Evolutionary conservation across 2,113 vertebrate species (phyloP).

Genomic region (Cyprinodon tularosa): DNA sequence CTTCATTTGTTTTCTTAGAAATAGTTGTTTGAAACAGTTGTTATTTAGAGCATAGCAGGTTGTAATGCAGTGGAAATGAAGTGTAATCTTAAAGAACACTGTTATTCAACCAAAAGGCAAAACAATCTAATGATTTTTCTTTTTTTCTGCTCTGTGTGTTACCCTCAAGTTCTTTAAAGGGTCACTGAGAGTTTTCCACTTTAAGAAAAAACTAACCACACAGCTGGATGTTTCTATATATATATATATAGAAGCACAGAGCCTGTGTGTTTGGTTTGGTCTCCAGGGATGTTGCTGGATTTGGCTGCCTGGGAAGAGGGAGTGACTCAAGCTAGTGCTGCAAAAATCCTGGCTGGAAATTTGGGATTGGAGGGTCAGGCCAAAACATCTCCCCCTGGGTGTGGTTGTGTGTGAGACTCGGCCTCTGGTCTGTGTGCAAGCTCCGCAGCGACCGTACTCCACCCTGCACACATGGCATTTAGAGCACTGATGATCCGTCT

Average conservation of each 20-base stretch:
- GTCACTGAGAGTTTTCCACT: constrained; percentile 42
- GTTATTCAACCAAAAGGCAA: constrained; percentile 25
- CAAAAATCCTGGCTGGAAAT: constrained; percentile 56
- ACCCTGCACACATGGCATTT: constrained; percentile 61
- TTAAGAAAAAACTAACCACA: constrained; percentile 24
- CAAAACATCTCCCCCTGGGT: constrained; percentile 64
- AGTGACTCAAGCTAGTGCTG: constrained; percentile 35
- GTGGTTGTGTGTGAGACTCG: constrained; percentile 66
- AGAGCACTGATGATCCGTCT: constrained; percentile 6
- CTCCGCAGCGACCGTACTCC: constrained; percentile 37
- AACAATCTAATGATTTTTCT: constrained; percentile 25
- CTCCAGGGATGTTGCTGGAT: constrained; percentile 37
- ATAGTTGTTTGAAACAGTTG: constrained; percentile 17
- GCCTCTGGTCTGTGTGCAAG: constrained; percentile 41
- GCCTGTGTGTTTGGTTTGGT: constrained; percentile 21
- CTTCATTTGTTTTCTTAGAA: constrained; percentile 4
- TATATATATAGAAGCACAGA: constrained; percentile 12
- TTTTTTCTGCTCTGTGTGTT: constrained; percentile 12
- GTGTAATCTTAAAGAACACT: background rate
- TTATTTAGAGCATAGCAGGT: background rate
- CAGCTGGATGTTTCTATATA: constrained; percentile 44
- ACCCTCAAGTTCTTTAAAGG: background rate
- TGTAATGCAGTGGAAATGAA: background rate
- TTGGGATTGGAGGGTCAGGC: constrained; percentile 50
- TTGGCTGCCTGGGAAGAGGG: constrained; percentile 59